Evolutionary conservation across 2,888 invertebrate species (phyloP).

Genomic region (Rhorus exstirpatorius): DNA sequence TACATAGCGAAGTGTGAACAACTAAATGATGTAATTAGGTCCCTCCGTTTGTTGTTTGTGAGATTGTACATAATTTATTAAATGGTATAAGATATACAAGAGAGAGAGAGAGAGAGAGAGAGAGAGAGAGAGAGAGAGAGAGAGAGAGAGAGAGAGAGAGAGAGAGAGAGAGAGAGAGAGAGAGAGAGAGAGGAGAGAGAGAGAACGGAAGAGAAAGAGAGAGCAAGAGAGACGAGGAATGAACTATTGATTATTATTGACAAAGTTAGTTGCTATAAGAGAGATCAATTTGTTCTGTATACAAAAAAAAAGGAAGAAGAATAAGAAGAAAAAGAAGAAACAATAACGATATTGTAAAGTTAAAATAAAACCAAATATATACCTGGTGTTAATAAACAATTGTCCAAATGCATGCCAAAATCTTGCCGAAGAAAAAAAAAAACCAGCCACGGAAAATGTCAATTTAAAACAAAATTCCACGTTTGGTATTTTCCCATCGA

Average conservation of each 20-base stretch:
- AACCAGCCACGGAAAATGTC: too few species aligned
- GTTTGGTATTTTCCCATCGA: too few species aligned
- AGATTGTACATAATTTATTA: constrained; percentile 86
- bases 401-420: constrained; percentile 19
- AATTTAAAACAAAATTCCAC: too few species aligned
- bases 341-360: constrained; percentile 85
- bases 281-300: constrained; percentile 82
- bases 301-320: constrained; percentile 74
- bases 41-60: constrained; percentile 86
- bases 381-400: constrained; percentile 83
- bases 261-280: constrained; percentile 82
- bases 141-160: too few species aligned
- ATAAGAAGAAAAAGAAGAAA: constrained; percentile 72
- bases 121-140: too few species aligned
- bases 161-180: too few species aligned
- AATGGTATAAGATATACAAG: too few species aligned
- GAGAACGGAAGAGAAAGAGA: constrained; percentile 27
- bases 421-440: constrained; percentile 10
- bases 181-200: constrained; percentile 70
- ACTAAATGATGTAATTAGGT: constrained; percentile 85
- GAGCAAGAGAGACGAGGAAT: constrained; percentile 58
- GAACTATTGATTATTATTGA: constrained; percentile 81
- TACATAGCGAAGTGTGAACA: constrained; percentile 85
- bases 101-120: too few species aligned
- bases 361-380: constrained; percentile 84